Evolutionary conservation across 2,797 vertebrate genomes (phyloP), one percentile per base, ranked within the genome.

Genomic region (Tapera naevia): DNA sequence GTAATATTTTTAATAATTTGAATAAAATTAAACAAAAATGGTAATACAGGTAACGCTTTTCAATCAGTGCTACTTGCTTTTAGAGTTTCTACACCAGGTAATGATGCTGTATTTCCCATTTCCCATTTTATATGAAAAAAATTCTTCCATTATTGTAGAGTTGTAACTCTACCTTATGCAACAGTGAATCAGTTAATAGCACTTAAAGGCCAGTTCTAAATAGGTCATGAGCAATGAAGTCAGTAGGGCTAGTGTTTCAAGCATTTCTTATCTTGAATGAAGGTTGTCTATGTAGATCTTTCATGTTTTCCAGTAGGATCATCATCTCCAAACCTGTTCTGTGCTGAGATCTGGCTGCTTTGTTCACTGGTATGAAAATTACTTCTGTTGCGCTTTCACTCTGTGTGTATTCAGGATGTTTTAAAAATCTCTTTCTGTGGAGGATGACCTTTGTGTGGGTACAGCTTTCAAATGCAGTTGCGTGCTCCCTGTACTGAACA

Each of bases 141-240:
- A 17, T 12, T 72, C 24, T 88, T 80, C 54, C 4, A 4, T 84
- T 70, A 39, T 22, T 8, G 43, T 74, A 70, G 54, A 72, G 70
- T 88, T 79, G 51, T 86, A 90, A 88, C 51, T 91, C 28, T 79
- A 5, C 54, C 57, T 93, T 88, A 81, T 50, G 78, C 83, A 86
- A 89, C 76, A 91, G n/a, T 79, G 80, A 88, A 88, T 90, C 80
- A 18, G 86, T 91, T 94, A 66, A 10, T 85, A 84, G 74, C 86
- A 90, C 83, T 76, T 91, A 88, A 74, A 95, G 94, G 73, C 86
- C 78, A 45, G n/a, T 81, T 66, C 33, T 93, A 95, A 95, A 73
- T 93, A 95, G 93, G 90, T 95, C 94, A 80, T 41, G 88, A 95
- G 90, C 88, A 91, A 79, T 90, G 74, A 90, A 95, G 48, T 76